A percentile compares a stretch with the other conserved stretches of the same genome.
These are phyloP conservation scores for Papilio protenor DNA, from an alignment of 2,888 invertebrate species.

Conservation along the genomic window DNA sequence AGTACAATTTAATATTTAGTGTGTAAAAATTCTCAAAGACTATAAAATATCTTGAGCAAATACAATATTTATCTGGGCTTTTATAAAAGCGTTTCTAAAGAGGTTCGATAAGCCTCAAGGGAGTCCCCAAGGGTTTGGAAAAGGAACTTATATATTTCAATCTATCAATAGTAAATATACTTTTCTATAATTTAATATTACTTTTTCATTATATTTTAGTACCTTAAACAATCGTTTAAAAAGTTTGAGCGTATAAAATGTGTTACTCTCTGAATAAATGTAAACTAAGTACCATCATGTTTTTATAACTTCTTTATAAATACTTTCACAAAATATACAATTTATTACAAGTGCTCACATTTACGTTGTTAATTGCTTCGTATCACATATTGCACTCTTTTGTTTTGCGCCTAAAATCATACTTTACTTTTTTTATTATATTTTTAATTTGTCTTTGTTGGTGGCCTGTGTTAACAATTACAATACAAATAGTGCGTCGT, in stretches of 20 bases:
- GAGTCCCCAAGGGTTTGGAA: not conserved
- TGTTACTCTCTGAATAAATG: not conserved
- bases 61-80: slow-evolving; percentile 10
- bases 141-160: slow-evolving; percentile 9
- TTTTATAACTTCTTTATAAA: too few relatives aligned
- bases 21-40: not conserved
- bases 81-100: slow-evolving; percentile 6
- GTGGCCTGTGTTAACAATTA: too few relatives aligned
- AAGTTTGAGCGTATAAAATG: not conserved
- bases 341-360: too few relatives aligned
- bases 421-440: too few relatives aligned
- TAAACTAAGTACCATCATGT: not conserved
- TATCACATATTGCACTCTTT: too few relatives aligned
- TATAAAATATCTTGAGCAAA: not conserved
- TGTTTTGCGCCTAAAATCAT: too few relatives aligned
- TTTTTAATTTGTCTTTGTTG: too few relatives aligned
- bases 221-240: not conserved
- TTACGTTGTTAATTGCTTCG: too few relatives aligned
- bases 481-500: too few relatives aligned
- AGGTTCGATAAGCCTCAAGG: slow-evolving; percentile 18
- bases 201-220: not conserved
- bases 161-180: not conserved
- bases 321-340: too few relatives aligned
- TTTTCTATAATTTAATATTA: not conserved
- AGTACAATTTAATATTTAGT: not conserved